Evolutionary conservation across 2,113 vertebrate species (phyloP).

Genomic region (Gallinago jamesoni): DNA sequence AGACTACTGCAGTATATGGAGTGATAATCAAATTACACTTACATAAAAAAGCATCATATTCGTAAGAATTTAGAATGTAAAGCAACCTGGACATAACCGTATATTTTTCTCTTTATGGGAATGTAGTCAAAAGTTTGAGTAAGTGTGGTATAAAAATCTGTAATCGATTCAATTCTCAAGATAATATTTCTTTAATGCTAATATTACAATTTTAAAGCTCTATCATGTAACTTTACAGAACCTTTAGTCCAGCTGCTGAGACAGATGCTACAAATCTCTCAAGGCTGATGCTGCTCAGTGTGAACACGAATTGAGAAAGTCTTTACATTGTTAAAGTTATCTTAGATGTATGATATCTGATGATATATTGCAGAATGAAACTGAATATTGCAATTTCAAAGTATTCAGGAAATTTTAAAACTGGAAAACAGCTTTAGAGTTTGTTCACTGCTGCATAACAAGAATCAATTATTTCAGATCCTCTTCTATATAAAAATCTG

Average conservation of each 20-base stretch:
- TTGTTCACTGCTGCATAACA: not conserved
- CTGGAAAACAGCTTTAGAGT: not conserved
- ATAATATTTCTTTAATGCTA: not conserved
- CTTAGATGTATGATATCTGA: not conserved
- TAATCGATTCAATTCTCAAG: not conserved
- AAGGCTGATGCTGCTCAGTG: not conserved
- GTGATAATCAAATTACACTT: not conserved
- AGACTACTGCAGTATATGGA: not conserved
- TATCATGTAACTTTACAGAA: not conserved
- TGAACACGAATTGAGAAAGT: not conserved
- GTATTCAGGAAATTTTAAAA: not conserved
- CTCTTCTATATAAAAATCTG: not conserved
- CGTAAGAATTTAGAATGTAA: not conserved
- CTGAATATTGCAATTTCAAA: not conserved
- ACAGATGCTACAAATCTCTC: not conserved
- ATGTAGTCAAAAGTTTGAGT: not conserved
- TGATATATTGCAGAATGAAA: not conserved
- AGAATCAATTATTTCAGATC: not conserved
- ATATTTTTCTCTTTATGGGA: not conserved
- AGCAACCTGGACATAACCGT: not conserved
- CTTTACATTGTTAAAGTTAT: not conserved
- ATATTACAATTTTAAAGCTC: not conserved
- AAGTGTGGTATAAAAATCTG: not conserved
- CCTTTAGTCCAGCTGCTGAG: not conserved
- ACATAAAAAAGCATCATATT: not conserved